Base-by-base conservation (phyloP, 2,797 vertebrate genomes). In the Sebastes nivosus region DNA sequence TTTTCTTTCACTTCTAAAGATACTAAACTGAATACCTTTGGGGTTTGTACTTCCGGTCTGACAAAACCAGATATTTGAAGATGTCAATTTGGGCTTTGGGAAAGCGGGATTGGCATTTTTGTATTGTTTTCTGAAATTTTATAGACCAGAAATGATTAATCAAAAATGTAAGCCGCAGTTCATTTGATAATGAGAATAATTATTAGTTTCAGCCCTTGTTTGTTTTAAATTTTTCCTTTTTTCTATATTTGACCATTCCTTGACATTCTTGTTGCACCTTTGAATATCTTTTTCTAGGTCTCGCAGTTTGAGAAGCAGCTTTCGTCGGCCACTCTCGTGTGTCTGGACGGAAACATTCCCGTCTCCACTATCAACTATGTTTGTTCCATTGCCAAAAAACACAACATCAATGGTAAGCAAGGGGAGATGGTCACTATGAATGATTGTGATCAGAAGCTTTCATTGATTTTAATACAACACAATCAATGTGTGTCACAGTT, bases 301-400 rank as follows among this genome's bases (percentile, higher is more conserved):
- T 97, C 96, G 38, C 94, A 91, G 89, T 98, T 97, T 94, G 95
- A 97, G 79, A 90, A 96, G 60, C 94, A 93, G 66, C 90, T 99
- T 67, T 94, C 93, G 14, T 92, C 83, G n/a, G 95, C 97, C 8
- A 89, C 93, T 0, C 92, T 99, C 1, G 68, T 98, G 70, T 97
- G 97, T 92, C 90, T 98, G 0, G 97, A 99, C 80, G 97, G 97
- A 50, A 99, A 99, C 72, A 93, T 98, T 72, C 97, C 97, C 0
- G 67, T 94, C 38, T 91, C 97, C 77, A 98, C 97, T 75, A 96
- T 99, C 30, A 75, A 97, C 78, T 98, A 98, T 0, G 13, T 98
- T 77, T 98, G 97, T 83, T 93, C 90, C 5, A 32, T 97, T 36
- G 96, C 96, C 24, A 93, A 83, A 87, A 94, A 96, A 74, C 90